Base-by-base conservation (phyloP, 2,888 invertebrate genomes). In the Diadegma fenestrale region DNA sequence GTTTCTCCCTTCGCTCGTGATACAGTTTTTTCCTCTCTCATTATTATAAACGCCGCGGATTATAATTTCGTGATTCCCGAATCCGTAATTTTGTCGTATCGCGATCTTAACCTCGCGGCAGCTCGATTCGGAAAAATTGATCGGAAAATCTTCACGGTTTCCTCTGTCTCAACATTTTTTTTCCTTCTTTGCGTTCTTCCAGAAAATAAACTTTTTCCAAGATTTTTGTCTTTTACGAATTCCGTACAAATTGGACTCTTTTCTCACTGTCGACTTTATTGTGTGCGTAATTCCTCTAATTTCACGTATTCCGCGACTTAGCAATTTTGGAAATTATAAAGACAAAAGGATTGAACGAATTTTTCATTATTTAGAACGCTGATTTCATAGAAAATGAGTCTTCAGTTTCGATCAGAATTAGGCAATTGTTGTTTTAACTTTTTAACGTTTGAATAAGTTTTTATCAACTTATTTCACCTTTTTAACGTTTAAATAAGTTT, bases 1-100 rank as follows among this genome's bases (percentile, higher is more conserved):
- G 68, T 71, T 72, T 75, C 78, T 66, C 79, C 79, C n/a, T 48
- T 48, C 19, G 37, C 71, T 73, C 80, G n/a, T 45, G 43, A 64
- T 63, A 19, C 45, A 33, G 10, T 79, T 84, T 58, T 82, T 58
- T 48, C 54, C 72, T 7, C 58, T 63, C 79, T 68, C 45, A 66
- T n/a, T 63, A 12, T 43, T 14, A 43, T 43, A 22, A 43, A 68
- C 63, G 48, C 61, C 8, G 17, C 8, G 17, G 63, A 63, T 33
- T 17, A 17, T 33, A 33, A 17, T 63, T 33, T 33, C 33, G 33
- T 63, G 63, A 8, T 63, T 8, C 30, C 30, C 30, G 30, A 30
- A 33, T 7, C 5, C n/a, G 37, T 17, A n/a, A 37, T 64, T 33
- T 33, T 19, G 33, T 64, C 63, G 7, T 30, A 17, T 61, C 2